phyloP scores from a whole-genome alignment of 1,140 invertebrate species.

The Solen grandis region DNA sequence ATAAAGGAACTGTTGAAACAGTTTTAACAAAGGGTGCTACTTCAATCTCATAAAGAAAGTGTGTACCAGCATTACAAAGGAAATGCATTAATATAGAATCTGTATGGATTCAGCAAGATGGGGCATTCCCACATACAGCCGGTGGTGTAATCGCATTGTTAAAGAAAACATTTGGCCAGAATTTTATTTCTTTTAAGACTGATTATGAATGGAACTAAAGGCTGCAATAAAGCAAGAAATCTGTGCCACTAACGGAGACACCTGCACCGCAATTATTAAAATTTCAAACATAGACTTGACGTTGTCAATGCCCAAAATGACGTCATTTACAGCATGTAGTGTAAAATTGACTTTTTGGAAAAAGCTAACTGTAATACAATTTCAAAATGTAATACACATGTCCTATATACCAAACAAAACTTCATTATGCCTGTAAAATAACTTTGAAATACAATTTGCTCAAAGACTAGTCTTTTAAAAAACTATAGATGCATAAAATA shows the following conservation, averaged over 20 bases:
- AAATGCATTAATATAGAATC: too few species aligned
- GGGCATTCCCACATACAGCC: neutral
- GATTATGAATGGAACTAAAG: neutral
- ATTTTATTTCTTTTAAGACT: too few species aligned
- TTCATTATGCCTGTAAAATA: neutral
- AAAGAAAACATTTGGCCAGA: too few species aligned
- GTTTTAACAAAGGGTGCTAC: slow-evolving; percentile 13
- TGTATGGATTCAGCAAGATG: neutral
- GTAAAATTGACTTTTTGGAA: neutral
- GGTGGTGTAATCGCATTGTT: neutral
- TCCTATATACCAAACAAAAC: slow-evolving; percentile 4
- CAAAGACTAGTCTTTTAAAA: neutral
- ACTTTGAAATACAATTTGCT: slow-evolving; percentile 10
- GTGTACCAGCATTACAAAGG: slow-evolving; percentile 3
- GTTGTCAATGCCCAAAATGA: neutral
- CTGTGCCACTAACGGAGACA: neutral
- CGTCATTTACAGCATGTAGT: neutral
- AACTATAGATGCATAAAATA: neutral
- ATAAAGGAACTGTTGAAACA: slow-evolving; percentile 4
- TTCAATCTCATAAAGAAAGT: slow-evolving; percentile 4
- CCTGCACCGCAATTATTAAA: neutral
- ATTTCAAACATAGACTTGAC: neutral
- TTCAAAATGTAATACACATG: neutral
- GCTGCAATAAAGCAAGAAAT: slow-evolving; percentile 5
- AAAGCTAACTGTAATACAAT: slow-evolving; percentile 7